Conservation (phyloP, 2,113 vertebrate genomes). For the Caranx melampygus region DNA sequence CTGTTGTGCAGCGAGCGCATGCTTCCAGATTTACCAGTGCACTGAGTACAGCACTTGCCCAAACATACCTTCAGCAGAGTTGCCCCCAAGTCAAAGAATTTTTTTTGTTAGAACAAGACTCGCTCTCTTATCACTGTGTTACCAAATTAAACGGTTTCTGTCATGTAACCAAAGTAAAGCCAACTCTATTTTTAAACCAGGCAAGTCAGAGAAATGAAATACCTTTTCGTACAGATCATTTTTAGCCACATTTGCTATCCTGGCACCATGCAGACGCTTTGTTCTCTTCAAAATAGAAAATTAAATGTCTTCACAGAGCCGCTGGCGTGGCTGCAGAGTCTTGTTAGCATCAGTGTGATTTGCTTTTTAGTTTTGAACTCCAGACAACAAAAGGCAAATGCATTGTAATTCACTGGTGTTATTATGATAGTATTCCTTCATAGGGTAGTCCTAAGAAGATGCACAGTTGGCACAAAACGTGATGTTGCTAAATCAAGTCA, state of each 20-base stretch:
- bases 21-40: neutral
- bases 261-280: no score
- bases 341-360: no score
- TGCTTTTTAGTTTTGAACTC: no score
- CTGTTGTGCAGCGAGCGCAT: neutral
- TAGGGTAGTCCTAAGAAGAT: neutral
- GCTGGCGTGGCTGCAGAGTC: no score
- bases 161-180: neutral
- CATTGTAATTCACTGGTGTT: no score
- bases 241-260: no score
- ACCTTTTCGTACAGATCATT: neutral
- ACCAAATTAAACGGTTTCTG: neutral
- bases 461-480: neutral
- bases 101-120: neutral
- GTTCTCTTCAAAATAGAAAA: neutral
- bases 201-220: neutral
- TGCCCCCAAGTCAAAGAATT: neutral
- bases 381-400: no score
- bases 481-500: neutral
- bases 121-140: neutral
- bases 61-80: neutral
- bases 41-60: neutral
- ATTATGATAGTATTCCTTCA: no score
- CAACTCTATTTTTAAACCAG: neutral
- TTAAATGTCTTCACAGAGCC: no score